Evolutionary conservation across 2,888 invertebrate genomes (phyloP).

Genomic region (Drosophila borealis): DNA sequence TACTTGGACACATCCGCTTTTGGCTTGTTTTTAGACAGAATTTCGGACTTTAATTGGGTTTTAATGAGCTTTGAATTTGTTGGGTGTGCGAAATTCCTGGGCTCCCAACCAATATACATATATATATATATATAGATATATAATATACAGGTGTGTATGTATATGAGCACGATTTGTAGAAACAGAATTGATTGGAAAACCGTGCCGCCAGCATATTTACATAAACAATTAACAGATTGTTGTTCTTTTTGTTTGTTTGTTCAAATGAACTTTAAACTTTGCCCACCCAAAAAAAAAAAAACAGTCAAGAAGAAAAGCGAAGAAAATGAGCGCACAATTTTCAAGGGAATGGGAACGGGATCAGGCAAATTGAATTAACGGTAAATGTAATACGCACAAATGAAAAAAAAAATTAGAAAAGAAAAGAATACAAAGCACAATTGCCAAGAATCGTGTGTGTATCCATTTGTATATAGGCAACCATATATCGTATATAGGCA

Average conservation of each 20-base stretch:
- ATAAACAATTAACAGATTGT: conserved; percentile 48
- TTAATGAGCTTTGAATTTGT: too few relatives aligned
- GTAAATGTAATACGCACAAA: conserved; percentile 57
- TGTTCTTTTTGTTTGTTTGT: conserved; percentile 15
- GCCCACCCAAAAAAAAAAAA: background rate
- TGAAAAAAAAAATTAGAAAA: background rate
- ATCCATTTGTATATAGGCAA: conserved; percentile 6
- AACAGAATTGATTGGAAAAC: conserved; percentile 58
- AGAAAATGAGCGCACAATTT: conserved; percentile 20
- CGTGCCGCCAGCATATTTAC: conserved; percentile 49
- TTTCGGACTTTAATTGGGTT: too few relatives aligned
- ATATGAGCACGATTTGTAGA: conserved; percentile 8
- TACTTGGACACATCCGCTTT: too few relatives aligned
- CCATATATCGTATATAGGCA: background rate
- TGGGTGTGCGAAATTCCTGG: too few relatives aligned
- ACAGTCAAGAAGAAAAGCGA: background rate
- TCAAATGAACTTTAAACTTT: conserved; percentile 47
- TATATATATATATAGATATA: conserved; percentile 5
- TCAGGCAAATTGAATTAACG: conserved; percentile 68
- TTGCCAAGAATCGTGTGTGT: conserved; percentile 45
- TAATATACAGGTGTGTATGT: conserved; percentile 16
- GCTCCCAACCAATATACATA: background rate
- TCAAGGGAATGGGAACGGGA: conserved; percentile 23
- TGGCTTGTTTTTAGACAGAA: too few relatives aligned
- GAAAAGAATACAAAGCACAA: conserved; percentile 8